Conservation (phyloP, 2,888 invertebrate genomes). For the Baronia brevicornis region DNA sequence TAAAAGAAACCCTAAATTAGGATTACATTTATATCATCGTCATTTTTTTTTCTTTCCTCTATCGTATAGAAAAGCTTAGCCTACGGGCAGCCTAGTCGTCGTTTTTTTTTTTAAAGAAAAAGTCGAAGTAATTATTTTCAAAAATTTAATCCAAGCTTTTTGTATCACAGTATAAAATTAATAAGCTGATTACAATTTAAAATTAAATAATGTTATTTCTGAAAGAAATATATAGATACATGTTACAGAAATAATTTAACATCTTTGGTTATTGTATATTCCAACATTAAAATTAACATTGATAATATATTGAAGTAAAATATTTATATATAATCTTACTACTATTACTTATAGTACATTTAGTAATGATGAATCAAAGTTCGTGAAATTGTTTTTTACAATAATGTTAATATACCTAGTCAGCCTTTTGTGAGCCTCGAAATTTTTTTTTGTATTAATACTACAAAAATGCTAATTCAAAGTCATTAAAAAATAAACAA, state of each 20-base stretch:
- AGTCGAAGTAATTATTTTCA: constrained; percentile 25
- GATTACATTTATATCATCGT: too few relatives aligned
- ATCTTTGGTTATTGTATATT: constrained; percentile 38
- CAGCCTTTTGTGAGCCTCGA: constrained; percentile 47
- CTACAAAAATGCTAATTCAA: constrained; percentile 15
- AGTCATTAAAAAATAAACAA: too few relatives aligned
- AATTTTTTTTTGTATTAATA: constrained; percentile 13
- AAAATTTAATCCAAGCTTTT: constrained; percentile 10
- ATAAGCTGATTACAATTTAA: too few relatives aligned
- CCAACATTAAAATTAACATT: too few relatives aligned
- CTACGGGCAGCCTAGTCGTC: background rate
- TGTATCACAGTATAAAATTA: constrained; percentile 17
- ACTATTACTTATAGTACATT: too few relatives aligned
- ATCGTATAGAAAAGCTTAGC: too few relatives aligned
- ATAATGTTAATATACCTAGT: constrained; percentile 28
- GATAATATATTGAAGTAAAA: too few relatives aligned
- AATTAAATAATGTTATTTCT: too few relatives aligned
- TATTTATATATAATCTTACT: too few relatives aligned
- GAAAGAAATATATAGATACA: constrained; percentile 11
- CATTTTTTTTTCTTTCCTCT: too few relatives aligned
- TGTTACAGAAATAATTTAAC: constrained; percentile 8
- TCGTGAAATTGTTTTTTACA: constrained; percentile 13
- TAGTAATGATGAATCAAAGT: constrained; percentile 9
- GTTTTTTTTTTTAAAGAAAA: constrained; percentile 9
- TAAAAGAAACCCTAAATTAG: too few relatives aligned